Evolutionary conservation across 2,113 vertebrate species (phyloP), one percentile per base, ranked within the genome.

Genomic region (Spilogale gracilis): DNA sequence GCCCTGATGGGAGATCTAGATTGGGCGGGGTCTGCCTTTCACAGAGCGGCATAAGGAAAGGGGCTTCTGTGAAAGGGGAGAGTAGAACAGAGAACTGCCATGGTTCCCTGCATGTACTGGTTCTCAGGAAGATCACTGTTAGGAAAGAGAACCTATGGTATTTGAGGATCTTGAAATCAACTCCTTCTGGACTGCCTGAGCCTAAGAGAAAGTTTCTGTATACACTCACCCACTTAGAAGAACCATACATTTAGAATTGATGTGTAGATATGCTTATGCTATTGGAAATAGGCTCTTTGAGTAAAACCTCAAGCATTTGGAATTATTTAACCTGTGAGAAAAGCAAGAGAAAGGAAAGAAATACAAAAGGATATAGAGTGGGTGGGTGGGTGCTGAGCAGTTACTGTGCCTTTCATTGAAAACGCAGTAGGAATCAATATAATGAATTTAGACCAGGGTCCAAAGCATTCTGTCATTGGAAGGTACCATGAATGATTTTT

Each of bases 71-170:
- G 61, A 94, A 89, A 56, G 7, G 11, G 52, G 54, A 81, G 43
- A 25, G 74, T 20, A 30, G 43, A 52, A 74, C 6, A n/a, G 60
- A 92, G 60, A 63, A 65, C 52, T 43, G 38, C 45, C 23, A 0
- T 12, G 67, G 9, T 61, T 71, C 60, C 50, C 50, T 3, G 58
- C 95, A 32, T 76, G 6, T 56, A 32, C 38, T 73, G 76, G 61
- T 96, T 95, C 91, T 97, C 61, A 90, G 87, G 50, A 58, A 69
- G 65, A 67, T 82, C 54, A 84, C 54, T 87, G 82, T 90, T 56
- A 85, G 69, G 48, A 89, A 71, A 48, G 30, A 85, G 38, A 76
- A 81, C 54, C 45, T 32, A 18, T 7, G 5, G 43, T 30, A 32
- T 67, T 67, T 79, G 73, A 93, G 27, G 20, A 79, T 82, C 78